These are phyloP conservation scores for Enteromius afrohamiltoni DNA, from an alignment of 2,797 vertebrate genomes.

Conservation along the genomic window DNA sequence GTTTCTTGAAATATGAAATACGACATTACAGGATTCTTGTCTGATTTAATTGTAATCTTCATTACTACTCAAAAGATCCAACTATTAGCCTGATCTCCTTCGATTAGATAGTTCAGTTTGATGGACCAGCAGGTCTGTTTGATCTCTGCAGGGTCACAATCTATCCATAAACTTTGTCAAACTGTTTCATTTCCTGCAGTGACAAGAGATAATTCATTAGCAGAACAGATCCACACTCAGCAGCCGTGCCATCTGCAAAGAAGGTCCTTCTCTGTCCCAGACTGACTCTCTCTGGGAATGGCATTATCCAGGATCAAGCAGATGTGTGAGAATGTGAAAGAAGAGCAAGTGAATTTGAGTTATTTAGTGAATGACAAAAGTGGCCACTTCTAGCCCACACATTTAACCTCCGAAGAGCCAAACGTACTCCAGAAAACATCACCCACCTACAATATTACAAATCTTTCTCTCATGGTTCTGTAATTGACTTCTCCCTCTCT, in stretches of 20 bases:
- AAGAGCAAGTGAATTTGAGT: constrained; percentile 7
- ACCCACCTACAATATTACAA: background rate
- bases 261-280: background rate
- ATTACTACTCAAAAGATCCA: constrained; percentile 21
- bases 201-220: background rate
- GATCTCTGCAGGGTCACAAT: constrained; percentile 8
- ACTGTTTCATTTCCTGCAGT: constrained; percentile 31
- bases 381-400: background rate
- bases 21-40: too few relatives aligned
- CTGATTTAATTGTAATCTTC: background rate
- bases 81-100: background rate
- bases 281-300: constrained; percentile 1
- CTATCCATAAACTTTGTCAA: constrained; percentile 20
- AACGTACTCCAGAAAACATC: background rate
- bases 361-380: constrained; percentile 3
- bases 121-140: background rate
- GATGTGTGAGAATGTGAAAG: background rate
- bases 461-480: constrained; percentile 53
- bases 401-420: constrained; percentile 40
- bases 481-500: constrained; percentile 52
- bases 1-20: background rate
- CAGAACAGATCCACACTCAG: background rate
- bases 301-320: background rate
- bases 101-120: constrained; percentile 7
- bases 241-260: background rate